Evolutionary conservation across 2,797 vertebrate species (phyloP).

Genomic region (Tauraco hartlaubi): DNA sequence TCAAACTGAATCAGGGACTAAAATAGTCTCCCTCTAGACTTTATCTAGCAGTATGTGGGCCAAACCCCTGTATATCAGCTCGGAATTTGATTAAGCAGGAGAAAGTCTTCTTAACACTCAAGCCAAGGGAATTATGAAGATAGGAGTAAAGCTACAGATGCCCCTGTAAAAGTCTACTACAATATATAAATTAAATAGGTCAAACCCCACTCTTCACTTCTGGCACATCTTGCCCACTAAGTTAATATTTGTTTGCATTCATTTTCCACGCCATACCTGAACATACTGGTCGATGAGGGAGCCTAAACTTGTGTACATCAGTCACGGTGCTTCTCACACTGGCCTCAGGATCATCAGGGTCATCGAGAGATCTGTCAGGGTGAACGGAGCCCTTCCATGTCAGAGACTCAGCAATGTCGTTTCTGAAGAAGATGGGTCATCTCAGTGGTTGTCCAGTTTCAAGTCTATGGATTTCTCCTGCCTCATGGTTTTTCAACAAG

Average conservation of each 20-base stretch:
- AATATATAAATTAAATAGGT: neutral
- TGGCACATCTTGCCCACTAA: neutral
- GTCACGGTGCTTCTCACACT: neutral
- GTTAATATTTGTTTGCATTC: neutral
- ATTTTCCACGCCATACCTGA: fast-evolving
- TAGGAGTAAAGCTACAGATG: neutral
- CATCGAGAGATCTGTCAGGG: neutral
- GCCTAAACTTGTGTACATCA: fast-evolving
- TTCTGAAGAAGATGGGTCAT: neutral
- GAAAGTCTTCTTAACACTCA: neutral
- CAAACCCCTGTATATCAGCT: neutral
- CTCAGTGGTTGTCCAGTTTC: neutral
- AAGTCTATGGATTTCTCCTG: neutral
- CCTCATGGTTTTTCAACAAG: neutral
- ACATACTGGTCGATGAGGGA: fast-evolving
- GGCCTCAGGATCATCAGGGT: neutral
- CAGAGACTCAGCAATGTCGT: fast-evolving
- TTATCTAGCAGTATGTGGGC: neutral
- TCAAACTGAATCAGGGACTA: neutral
- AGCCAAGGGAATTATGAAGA: neutral
- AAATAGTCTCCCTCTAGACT: neutral
- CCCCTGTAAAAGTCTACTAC: neutral
- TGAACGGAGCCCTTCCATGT: neutral
- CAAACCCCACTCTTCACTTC: neutral
- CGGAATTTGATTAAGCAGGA: neutral